These are phyloP conservation scores for Phodopus roborovskii DNA, from an alignment of 2,113 vertebrate species.

Conservation along the genomic window DNA sequence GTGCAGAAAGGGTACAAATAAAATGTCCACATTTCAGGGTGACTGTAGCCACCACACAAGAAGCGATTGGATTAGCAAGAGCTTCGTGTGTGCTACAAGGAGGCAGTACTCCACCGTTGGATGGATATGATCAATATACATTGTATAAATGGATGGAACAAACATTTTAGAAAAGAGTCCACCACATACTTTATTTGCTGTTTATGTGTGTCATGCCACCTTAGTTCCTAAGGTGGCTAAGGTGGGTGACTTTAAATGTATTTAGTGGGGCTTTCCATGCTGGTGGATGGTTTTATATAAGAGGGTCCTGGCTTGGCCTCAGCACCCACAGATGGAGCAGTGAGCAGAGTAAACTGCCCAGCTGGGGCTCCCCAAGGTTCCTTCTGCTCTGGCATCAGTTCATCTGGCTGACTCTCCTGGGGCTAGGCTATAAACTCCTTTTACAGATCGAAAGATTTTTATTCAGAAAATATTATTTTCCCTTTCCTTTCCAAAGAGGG, in stretches of 20 bases:
- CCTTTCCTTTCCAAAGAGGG: constrained; percentile 47
- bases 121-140: not conserved
- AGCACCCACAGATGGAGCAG: not conserved
- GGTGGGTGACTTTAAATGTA: not conserved
- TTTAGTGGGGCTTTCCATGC: not conserved
- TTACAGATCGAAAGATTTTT: constrained; percentile 47
- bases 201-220: not conserved
- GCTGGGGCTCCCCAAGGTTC: not conserved
- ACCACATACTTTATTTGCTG: not conserved
- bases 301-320: not conserved
- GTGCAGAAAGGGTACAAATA: not conserved
- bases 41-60: not conserved
- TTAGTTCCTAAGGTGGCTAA: constrained; percentile 10
- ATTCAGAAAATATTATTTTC: constrained; percentile 65
- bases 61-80: not conserved
- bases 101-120: not conserved
- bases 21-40: not conserved
- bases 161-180: not conserved
- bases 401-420: constrained; percentile 45
- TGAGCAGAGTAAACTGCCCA: not conserved
- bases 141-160: not conserved
- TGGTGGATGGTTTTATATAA: not conserved
- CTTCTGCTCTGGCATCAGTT: not conserved
- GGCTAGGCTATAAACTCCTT: constrained; percentile 12
- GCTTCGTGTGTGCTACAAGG: not conserved